These are phyloP conservation scores for Drosophila macrospina DNA, from an alignment of 2,888 invertebrate genomes.

Conservation along the genomic window DNA sequence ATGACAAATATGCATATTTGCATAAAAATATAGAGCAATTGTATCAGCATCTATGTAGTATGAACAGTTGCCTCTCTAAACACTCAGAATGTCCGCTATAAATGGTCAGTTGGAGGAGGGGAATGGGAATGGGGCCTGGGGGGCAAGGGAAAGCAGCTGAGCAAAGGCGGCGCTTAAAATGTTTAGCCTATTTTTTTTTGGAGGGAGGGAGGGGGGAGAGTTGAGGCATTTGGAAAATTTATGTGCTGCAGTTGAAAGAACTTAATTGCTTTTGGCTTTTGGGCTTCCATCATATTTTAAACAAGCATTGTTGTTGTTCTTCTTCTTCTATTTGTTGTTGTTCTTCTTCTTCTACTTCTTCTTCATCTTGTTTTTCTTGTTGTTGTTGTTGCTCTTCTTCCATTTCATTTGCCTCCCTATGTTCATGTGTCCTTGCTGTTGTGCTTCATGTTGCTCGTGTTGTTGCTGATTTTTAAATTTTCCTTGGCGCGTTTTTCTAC, in stretches of 20 bases:
- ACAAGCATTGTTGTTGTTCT: slow-evolving; percentile 12
- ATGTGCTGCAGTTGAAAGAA: slow-evolving; percentile 43
- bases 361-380: too few relatives aligned
- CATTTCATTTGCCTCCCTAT: neutral
- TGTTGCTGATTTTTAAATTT: slow-evolving; percentile 47
- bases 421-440: slow-evolving; percentile 3
- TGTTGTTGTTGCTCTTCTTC: neutral
- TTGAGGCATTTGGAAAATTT: slow-evolving; percentile 42
- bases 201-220: too few relatives aligned
- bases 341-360: neutral
- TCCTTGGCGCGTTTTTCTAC: slow-evolving; percentile 37
- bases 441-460: slow-evolving; percentile 21
- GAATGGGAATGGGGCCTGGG: neutral
- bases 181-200: slow-evolving; percentile 29
- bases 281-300: slow-evolving; percentile 28
- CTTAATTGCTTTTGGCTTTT: slow-evolving; percentile 48
- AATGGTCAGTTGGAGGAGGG: neutral
- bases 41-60: slow-evolving; percentile 2
- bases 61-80: neutral
- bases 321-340: slow-evolving; percentile 6
- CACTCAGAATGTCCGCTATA: neutral
- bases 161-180: slow-evolving; percentile 3
- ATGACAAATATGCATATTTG: slow-evolving; percentile 25
- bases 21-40: slow-evolving; percentile 30
- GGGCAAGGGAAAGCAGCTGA: neutral